Base-by-base conservation (phyloP, 2,113 vertebrate genomes). In the Hyperoodon ampullatus region DNA sequence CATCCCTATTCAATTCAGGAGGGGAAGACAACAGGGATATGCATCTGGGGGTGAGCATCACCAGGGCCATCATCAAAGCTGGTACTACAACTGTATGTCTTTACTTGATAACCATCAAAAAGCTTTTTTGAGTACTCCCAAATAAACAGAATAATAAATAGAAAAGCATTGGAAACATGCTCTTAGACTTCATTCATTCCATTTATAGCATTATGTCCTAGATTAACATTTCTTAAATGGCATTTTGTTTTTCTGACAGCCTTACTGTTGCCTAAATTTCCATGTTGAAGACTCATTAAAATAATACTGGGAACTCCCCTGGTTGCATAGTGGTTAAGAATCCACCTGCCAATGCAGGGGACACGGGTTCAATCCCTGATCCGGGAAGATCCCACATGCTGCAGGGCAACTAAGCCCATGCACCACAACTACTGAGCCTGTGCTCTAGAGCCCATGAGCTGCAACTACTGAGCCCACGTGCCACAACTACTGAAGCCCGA, bases 191-290 rank as follows among this genome's bases (percentile, higher is more conserved):
- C 7, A 70, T 58, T 65, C 50, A 26, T 84, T 61, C 77, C 28
- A 35, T 24, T 60, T 78, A 53, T 26, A 71, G 42, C 30, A 75
- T 60, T 14, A 26, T 60, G 35, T 42, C 33, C 21, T 75, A 92
- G 19, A 82, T 89, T 47, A 75, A 58, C 3, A 28, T 80, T 85
- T 89, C n/a, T 72, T 84, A 65, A 93, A 71, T 63, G 60, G 50
- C 35, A 65, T 50, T 65, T 92, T 44, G 2, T 6, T 39, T 71
- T 81, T 21, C 26, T 81, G 60, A 75, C 70, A 85, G 26, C 26
- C 80, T 66, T 65, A n/a, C 16, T 74, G 6, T 86, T 83, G 78
- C n/a, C 23, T 84, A 70, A 77, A n/a, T 70, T 70, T 28, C 81
- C 23, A 53, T 28, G 28, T 53, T 80, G 91, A 92, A 91, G 60